These are phyloP conservation scores for Hyperopisus bebe DNA, from an alignment of 2,113 vertebrate species.

Conservation along the genomic window DNA sequence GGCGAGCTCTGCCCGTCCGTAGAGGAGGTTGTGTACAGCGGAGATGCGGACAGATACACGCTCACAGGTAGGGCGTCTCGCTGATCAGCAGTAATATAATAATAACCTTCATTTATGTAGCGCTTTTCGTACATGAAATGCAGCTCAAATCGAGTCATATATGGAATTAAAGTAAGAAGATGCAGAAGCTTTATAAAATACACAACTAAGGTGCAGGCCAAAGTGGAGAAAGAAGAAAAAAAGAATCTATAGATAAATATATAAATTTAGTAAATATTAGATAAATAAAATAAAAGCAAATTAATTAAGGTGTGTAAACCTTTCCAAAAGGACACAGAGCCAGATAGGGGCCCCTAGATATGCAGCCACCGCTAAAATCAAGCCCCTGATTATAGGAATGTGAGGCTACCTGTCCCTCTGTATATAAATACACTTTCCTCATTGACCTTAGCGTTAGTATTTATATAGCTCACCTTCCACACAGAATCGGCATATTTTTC, in stretches of 20 bases:
- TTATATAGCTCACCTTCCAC: not conserved
- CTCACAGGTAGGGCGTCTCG: conserved; percentile 69
- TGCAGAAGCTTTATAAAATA: not conserved
- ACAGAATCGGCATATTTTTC: not conserved
- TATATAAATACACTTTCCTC: not conserved
- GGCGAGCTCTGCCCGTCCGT: conserved; percentile 53
- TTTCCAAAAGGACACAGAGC: not conserved
- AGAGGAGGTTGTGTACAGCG: conserved; percentile 68
- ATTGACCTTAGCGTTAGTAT: not conserved
- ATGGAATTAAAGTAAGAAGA: not conserved
- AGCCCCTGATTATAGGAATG: not conserved
- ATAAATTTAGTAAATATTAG: not conserved
- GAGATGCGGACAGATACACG: conserved; percentile 51
- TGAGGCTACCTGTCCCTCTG: not conserved
- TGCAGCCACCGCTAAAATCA: not conserved
- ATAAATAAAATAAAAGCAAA: not conserved
- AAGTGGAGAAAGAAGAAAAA: not conserved
- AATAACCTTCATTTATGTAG: not conserved
- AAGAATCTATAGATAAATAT: not conserved
- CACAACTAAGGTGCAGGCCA: not conserved
- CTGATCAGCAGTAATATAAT: not conserved
- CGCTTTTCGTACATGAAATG: not conserved
- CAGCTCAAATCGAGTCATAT: not conserved
- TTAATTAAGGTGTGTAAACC: not conserved
- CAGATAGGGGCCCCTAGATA: not conserved